A percentile compares a stretch with the other conserved stretches of the same genome.
phyloP scores from a whole-genome alignment of 1,140 invertebrate species.

The Drosophila guanche region DNA sequence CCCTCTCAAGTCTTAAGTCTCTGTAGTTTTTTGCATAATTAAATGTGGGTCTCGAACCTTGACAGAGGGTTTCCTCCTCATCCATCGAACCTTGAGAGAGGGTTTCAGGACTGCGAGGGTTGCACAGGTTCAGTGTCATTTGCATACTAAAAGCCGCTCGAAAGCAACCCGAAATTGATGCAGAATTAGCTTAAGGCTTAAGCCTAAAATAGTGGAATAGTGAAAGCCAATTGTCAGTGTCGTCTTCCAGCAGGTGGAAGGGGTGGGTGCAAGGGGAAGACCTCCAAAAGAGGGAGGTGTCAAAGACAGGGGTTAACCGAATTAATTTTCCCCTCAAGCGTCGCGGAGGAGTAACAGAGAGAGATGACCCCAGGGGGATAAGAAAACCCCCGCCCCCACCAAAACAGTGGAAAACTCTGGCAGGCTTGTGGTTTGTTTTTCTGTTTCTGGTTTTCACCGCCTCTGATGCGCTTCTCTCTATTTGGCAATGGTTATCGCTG shows the following conservation, averaged over 20 bases:
- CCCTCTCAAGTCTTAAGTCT: not conserved
- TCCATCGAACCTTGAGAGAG: constrained; percentile 2
- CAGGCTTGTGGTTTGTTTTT: constrained; percentile 16
- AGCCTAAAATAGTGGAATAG: constrained; percentile 1
- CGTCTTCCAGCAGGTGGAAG: constrained; percentile 31
- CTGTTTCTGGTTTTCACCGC: constrained; percentile 25
- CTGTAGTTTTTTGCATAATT: constrained; percentile 62
- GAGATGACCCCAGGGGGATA: constrained; percentile 63
- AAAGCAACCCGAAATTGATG: constrained; percentile 32
- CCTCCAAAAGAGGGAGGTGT: constrained; percentile 64
- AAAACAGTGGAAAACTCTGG: constrained; percentile 27
- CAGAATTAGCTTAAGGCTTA: constrained; percentile 22
- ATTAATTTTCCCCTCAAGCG: constrained; percentile 74
- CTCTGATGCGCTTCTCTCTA: constrained; percentile 10
- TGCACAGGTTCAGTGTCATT: constrained; percentile 14
- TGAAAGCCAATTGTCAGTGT: constrained; percentile 45
- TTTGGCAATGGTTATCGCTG: constrained; percentile 62
- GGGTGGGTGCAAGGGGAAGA: constrained; percentile 21
- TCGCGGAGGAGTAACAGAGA: constrained; percentile 21
- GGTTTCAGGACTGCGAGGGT: constrained; percentile 16
- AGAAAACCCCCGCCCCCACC: constrained; percentile 21
- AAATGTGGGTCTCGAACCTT: constrained; percentile 22
- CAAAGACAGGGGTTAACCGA: constrained; percentile 73
- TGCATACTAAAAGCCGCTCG: constrained; percentile 14
- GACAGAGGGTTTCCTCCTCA: not conserved